A percentile compares a stretch with the other conserved stretches of the same genome.
Evolutionary conservation across 2,888 invertebrate genomes (phyloP).

Genomic region (Synergus itoensis): DNA sequence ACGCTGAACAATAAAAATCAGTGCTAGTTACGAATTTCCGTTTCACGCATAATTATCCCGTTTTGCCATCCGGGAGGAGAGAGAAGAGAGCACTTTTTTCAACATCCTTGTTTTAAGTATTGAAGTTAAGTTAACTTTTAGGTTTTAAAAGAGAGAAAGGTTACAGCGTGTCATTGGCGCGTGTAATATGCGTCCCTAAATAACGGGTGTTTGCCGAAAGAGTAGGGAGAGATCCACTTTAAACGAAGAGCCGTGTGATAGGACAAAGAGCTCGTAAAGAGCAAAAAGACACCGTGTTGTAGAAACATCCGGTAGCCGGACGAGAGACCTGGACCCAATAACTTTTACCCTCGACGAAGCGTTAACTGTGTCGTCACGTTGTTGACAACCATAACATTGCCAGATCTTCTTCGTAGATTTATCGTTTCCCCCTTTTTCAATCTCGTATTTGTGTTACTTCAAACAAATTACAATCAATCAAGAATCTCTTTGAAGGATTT

Average conservation of each 20-base stretch:
- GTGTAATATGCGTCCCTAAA: conserved; percentile 37
- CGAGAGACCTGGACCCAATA: conserved; percentile 28
- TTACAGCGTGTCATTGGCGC: conserved; percentile 20
- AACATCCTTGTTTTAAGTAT: conserved; percentile 9
- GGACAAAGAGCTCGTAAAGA: conserved; percentile 25
- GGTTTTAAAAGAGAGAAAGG: not conserved
- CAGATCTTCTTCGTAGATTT: conserved; percentile 4
- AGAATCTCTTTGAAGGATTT: not conserved
- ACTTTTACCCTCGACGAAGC: conserved; percentile 6
- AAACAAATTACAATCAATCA: not conserved
- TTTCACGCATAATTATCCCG: not conserved
- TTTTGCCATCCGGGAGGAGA: not conserved
- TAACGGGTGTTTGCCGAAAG: conserved; percentile 36
- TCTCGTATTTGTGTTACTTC: not conserved
- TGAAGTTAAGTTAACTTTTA: conserved; percentile 1
- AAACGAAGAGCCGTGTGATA: conserved; percentile 31
- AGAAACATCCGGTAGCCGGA: conserved; percentile 38
- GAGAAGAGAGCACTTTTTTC: conserved; percentile 9
- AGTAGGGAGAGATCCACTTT: conserved; percentile 37
- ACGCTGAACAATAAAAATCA: not conserved
- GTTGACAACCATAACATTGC: conserved; percentile 35
- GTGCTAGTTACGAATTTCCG: not conserved
- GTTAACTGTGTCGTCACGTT: conserved; percentile 27
- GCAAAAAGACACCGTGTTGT: conserved; percentile 29
- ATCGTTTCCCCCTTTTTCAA: conserved; percentile 5